These are phyloP conservation scores for Eristalis pertinax DNA, from an alignment of 2,888 invertebrate genomes.

Conservation along the genomic window DNA sequence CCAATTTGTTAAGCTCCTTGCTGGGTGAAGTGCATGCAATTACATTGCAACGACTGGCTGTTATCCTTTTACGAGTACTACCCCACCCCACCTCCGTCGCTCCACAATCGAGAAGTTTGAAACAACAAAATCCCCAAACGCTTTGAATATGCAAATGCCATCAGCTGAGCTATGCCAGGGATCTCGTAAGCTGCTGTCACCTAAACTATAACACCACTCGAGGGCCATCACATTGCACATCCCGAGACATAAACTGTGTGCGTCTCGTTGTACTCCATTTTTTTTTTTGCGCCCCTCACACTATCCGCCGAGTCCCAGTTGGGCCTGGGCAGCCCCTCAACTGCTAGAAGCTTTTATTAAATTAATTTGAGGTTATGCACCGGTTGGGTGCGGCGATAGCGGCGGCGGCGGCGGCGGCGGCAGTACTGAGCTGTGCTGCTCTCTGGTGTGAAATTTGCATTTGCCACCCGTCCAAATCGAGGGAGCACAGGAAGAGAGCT, in stretches of 20 bases:
- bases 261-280: constrained; percentile 26
- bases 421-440: constrained; percentile 25
- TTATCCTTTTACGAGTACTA: constrained; percentile 31
- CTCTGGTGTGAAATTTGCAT: constrained; percentile 70
- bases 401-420: too few relatives aligned
- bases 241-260: background rate
- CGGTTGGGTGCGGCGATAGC: constrained; percentile 58
- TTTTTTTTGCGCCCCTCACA: constrained; percentile 59
- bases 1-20: constrained; percentile 12
- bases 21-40: constrained; percentile 18
- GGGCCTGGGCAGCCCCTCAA: background rate
- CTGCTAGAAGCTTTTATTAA: constrained; percentile 64
- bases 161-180: constrained; percentile 25
- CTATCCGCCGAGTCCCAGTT: background rate
- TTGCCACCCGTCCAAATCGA: constrained; percentile 1
- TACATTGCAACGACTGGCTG: constrained; percentile 12
- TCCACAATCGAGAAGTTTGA: background rate
- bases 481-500: constrained; percentile 50
- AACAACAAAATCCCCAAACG: constrained; percentile 37
- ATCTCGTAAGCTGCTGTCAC: constrained; percentile 47
- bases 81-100: background rate
- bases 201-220: constrained; percentile 48
- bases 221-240: constrained; percentile 22
- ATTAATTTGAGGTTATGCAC: constrained; percentile 70
- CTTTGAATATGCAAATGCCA: constrained; percentile 41